Conservation (phyloP, 2,113 vertebrate genomes). For the Bubo scandiacus region DNA sequence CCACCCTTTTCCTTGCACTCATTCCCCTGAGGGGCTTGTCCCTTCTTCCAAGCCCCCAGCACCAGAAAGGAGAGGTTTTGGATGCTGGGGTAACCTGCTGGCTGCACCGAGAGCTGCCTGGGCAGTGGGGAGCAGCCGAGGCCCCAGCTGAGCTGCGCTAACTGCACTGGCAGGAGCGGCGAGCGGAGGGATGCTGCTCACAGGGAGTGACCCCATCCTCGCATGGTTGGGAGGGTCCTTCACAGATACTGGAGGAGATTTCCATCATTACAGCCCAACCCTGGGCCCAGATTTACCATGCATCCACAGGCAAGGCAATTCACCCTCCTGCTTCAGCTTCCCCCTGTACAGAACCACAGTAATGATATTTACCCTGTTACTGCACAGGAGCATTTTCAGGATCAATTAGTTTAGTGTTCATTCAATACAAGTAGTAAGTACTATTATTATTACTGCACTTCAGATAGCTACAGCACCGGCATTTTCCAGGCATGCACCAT, state of each 20-base stretch:
- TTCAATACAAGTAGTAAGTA: constrained; percentile 25
- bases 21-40: neutral
- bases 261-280: neutral
- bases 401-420: constrained; percentile 26
- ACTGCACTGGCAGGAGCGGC: neutral
- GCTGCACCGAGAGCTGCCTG: fast-evolving
- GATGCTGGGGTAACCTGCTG: neutral
- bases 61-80: neutral
- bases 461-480: neutral
- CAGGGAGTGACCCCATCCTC: neutral
- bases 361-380: neutral
- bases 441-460: constrained; percentile 42
- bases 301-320: neutral
- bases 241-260: neutral
- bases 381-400: constrained; percentile 8
- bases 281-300: neutral
- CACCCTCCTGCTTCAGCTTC: neutral
- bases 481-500: constrained; percentile 28
- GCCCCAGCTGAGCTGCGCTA: neutral
- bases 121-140: neutral
- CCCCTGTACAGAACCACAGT: neutral
- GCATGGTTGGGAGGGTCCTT: fast-evolving
- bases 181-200: neutral
- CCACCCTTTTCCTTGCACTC: neutral
- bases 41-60: neutral